These are phyloP conservation scores for Trissolcus brochymenae DNA, from an alignment of 2,888 invertebrate species.

Conservation along the genomic window DNA sequence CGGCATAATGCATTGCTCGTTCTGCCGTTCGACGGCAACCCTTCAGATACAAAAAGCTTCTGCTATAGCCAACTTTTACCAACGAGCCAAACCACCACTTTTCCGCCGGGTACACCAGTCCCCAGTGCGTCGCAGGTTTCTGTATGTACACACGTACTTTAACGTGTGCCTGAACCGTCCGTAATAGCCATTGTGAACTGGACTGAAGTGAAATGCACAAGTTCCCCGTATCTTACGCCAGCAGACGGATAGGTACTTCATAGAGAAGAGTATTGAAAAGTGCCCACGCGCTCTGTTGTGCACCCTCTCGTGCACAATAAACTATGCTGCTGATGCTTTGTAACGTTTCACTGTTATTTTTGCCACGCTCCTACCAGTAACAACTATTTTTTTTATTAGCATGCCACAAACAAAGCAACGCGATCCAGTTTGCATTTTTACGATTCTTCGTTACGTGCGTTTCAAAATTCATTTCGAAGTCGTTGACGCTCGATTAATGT, in stretches of 20 bases:
- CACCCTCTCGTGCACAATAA: conserved; percentile 44
- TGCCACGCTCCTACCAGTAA: conserved; percentile 27
- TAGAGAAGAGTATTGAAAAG: conserved; percentile 45
- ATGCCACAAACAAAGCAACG: conserved; percentile 13
- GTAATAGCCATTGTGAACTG: conserved; percentile 58
- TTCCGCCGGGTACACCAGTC: conserved; percentile 40
- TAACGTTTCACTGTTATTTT: conserved; percentile 48
- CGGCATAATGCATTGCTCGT: conserved; percentile 71
- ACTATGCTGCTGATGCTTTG: conserved; percentile 49
- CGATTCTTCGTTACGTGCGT: conserved; percentile 2
- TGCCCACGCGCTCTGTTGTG: conserved; percentile 50
- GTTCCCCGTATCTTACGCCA: conserved; percentile 51
- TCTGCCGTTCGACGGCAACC: conserved; percentile 60
- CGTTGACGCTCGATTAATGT: too few species aligned
- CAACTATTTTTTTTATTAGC: conserved; percentile 26
- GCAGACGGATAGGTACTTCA: conserved; percentile 54
- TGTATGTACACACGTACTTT: conserved; percentile 53
- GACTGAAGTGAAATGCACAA: conserved; percentile 57
- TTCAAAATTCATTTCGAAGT: too few species aligned
- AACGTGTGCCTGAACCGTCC: conserved; percentile 53
- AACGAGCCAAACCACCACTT: conserved; percentile 59
- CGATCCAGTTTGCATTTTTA: too few species aligned
- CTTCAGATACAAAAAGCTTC: conserved; percentile 70
- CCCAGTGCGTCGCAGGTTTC: conserved; percentile 37
- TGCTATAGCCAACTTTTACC: conserved; percentile 68